Evolutionary conservation across 2,797 vertebrate genomes (phyloP), one percentile per base, ranked within the genome.

Genomic region (Dipus sagitta): DNA sequence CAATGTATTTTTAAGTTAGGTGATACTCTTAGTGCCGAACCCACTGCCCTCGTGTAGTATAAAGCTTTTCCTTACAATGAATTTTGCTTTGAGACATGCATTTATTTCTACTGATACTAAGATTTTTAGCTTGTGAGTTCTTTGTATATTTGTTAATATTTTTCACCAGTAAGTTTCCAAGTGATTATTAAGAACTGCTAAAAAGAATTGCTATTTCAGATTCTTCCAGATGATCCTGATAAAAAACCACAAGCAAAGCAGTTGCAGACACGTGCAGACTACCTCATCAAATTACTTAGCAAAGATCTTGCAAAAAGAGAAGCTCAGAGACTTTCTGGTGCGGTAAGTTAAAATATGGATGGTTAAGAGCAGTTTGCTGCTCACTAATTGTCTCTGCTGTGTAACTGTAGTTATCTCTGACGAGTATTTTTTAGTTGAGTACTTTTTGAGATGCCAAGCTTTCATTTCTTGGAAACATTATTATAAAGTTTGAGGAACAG

Each of bases 161-260:
- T 93, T 90, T 93, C 47, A 32, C 32, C 28, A 54, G 3, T 67
- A 89, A 68, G 30, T n/a, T 91, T 38, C 90, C 20, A 38, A 86
- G 28, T 92, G 90, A 83, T 83, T 94, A 67, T 80, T 85, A 87
- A 92, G 89, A 13, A 34, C 14, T 89, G 76, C 9, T 8, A 96
- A 81, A 87, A 92, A 95, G 94, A 67, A 96, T 94, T 88, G 92
- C 52, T 93, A 83, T 96, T 96, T 96, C 97, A 99, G 99, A 99
- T 99, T 97, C 98, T 99, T 90, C 99, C 99, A 95, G 99, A 99
- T 88, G 99, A 99, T 97, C 99, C 99, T 75, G 99, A 99, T 98
- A 99, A 99, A 98, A 99, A 99, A 96, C 99, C 99, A 68, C 99
- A 99, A 98, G 99, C 99, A 24, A 99, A 99, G 96, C 99, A 99